Conservation (phyloP, 2,797 vertebrate species). For the Falco novaeseelandiae region DNA sequence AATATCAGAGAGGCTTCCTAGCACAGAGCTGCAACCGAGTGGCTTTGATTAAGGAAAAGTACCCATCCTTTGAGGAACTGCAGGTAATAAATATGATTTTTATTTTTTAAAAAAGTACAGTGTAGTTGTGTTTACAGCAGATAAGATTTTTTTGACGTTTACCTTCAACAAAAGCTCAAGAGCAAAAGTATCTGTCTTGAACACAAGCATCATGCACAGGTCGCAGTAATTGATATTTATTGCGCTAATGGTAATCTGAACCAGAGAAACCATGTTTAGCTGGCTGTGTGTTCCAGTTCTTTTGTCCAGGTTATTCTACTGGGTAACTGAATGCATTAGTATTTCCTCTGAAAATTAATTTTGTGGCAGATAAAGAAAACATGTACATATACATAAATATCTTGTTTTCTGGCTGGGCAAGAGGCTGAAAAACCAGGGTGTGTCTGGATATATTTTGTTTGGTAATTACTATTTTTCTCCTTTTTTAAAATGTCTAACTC, state of each 20-base stretch:
- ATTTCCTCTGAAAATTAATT: constrained; percentile 15
- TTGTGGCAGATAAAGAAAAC: constrained; percentile 28
- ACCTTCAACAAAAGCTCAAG: constrained; percentile 6
- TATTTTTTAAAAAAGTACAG: not conserved
- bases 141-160: not conserved
- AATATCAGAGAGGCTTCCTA: not conserved
- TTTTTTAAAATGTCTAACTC: constrained; percentile 16
- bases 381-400: not conserved
- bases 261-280: not conserved
- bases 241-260: not conserved
- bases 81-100: not conserved
- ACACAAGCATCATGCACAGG: not conserved
- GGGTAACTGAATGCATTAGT: not conserved
- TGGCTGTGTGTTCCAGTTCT: not conserved
- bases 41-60: not conserved
- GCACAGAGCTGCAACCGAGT: not conserved
- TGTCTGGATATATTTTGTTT: constrained; percentile 24
- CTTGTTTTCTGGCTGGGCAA: constrained; percentile 6
- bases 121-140: constrained; percentile 3
- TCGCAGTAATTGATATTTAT: not conserved
- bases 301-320: not conserved
- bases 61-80: not conserved
- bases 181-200: not conserved
- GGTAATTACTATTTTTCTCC: not conserved
- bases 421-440: not conserved